Percentiles rank a stretch among this genome's conserved stretches.
phyloP scores from a whole-genome alignment of 2,888 invertebrate genomes.

The Euphydryas editha region DNA sequence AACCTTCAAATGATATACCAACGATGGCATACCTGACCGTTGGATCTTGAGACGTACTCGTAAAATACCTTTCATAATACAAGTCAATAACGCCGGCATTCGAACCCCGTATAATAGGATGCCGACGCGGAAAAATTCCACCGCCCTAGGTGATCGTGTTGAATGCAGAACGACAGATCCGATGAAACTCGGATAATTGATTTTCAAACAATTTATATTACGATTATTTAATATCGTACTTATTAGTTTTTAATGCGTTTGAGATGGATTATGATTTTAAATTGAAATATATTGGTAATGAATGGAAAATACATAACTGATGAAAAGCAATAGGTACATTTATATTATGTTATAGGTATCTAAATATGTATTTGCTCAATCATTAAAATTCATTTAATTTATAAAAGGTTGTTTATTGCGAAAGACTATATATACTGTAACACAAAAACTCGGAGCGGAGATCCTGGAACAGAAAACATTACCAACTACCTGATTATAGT shows the following conservation, averaged over 20 bases:
- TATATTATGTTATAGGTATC: too few relatives aligned
- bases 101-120: slow-evolving; percentile 66
- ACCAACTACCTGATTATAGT: too few relatives aligned
- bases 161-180: slow-evolving; percentile 62
- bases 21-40: slow-evolving; percentile 37
- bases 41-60: slow-evolving; percentile 34
- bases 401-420: too few relatives aligned
- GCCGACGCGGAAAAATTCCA: slow-evolving; percentile 73
- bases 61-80: slow-evolving; percentile 50
- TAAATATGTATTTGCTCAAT: too few relatives aligned
- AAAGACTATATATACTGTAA: too few relatives aligned
- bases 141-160: slow-evolving; percentile 48
- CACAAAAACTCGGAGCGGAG: too few relatives aligned
- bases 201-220: slow-evolving; percentile 18
- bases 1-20: slow-evolving; percentile 12
- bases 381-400: too few relatives aligned
- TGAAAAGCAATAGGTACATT: too few relatives aligned
- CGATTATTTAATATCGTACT: slow-evolving; percentile 3
- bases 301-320: too few relatives aligned
- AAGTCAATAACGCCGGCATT: slow-evolving; percentile 62
- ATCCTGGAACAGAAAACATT: too few relatives aligned
- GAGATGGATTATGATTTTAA: neutral
- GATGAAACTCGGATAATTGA: slow-evolving; percentile 51
- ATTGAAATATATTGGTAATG: neutral
- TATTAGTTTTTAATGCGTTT: neutral